Percentiles rank a stretch among this genome's conserved stretches.
Conservation (phyloP, 2,113 vertebrate genomes). For the Verasper variegatus region DNA sequence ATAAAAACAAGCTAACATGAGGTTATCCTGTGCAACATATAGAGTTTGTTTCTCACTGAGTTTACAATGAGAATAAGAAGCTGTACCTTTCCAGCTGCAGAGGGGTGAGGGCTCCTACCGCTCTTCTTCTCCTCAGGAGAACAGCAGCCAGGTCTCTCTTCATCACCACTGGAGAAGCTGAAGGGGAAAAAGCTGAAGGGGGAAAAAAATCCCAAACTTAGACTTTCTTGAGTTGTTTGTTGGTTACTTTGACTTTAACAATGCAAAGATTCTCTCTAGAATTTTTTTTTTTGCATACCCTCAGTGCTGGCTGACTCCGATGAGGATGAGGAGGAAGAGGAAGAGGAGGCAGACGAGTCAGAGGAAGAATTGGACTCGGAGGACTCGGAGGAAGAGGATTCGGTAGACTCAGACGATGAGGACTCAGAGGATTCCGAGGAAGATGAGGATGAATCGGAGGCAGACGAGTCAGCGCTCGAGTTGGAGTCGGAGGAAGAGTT, state of each 20-base stretch:
- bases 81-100: constrained; percentile 81
- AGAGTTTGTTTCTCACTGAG: neutral
- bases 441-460: constrained; percentile 17
- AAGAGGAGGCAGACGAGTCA: constrained; percentile 10
- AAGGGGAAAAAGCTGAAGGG: neutral
- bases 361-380: constrained; percentile 28
- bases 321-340: constrained; percentile 64
- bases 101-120: constrained; percentile 57
- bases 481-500: constrained; percentile 43
- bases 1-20: neutral
- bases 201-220: neutral
- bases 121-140: constrained; percentile 77
- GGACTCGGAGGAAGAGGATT: constrained; percentile 16
- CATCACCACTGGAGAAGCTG: constrained; percentile 70
- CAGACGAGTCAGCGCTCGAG: neutral
- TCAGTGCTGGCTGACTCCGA: constrained; percentile 77
- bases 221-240: neutral
- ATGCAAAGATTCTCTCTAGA: constrained; percentile 1
- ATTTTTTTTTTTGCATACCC: constrained; percentile 50
- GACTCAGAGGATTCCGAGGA: constrained; percentile 35
- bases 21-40: neutral
- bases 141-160: constrained; percentile 79
- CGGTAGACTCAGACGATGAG: neutral
- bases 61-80: neutral
- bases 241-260: neutral